A percentile compares a stretch with the other conserved stretches of the same genome.
phyloP scores from a whole-genome alignment of 2,888 invertebrate genomes.

The Spisula subtruncata region DNA sequence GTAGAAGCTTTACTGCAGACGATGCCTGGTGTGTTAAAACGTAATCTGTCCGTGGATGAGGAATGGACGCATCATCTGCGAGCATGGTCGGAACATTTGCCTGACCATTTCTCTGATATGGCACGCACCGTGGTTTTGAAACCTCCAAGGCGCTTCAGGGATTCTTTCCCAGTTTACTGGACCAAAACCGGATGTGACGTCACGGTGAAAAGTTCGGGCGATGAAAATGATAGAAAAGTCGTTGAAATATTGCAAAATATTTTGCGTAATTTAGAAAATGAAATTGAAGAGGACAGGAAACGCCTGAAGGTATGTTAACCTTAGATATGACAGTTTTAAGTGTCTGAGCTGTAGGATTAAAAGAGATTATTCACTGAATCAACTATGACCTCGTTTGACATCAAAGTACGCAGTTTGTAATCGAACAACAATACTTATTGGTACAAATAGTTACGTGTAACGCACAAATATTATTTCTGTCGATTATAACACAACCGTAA shows the following conservation, averaged over 20 bases:
- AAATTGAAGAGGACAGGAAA: constrained; percentile 55
- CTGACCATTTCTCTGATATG: background rate
- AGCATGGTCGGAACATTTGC: background rate
- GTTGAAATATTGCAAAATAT: constrained; percentile 60
- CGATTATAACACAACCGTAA: no score
- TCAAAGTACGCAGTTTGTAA: no score
- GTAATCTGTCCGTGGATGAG: background rate
- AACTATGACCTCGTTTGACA: no score
- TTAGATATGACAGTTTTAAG: background rate
- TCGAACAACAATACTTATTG: no score
- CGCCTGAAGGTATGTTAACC: constrained; percentile 54
- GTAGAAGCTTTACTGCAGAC: background rate
- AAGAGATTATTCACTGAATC: no score
- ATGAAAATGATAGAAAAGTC: constrained; percentile 56
- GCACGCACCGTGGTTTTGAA: background rate
- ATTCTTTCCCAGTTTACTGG: background rate
- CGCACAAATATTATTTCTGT: no score
- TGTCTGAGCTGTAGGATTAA: background rate
- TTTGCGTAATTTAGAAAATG: constrained; percentile 59
- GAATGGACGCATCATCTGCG: background rate
- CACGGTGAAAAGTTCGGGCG: background rate
- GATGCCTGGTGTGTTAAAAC: background rate
- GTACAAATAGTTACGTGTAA: no score
- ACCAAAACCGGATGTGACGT: background rate
- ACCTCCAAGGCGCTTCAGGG: constrained; percentile 40